Evolutionary conservation across 2,113 vertebrate genomes (phyloP), one percentile per base, ranked within the genome.

Genomic region (Gnathonemus echidnorhynchus): DNA sequence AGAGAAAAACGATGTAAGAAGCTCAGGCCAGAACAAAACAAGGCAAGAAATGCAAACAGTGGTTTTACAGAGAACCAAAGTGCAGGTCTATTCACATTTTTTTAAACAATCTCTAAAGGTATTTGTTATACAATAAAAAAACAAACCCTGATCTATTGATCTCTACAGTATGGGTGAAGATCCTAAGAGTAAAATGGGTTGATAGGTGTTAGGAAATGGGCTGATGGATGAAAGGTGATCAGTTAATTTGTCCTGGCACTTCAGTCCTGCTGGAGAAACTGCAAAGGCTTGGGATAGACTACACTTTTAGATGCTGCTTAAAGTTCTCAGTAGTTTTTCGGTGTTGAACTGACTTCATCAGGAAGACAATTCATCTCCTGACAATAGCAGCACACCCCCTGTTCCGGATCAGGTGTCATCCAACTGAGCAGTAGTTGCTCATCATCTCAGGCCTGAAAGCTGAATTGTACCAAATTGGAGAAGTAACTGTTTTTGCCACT

Each of bases 401-500:
- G 85, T 17, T 87, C n/a, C 9, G 27, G 49, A 24, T 87, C 85
- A 87, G 48, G 48, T 87, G n/a, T 87, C 46, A 87, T 19, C 39
- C 35, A 53, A 35, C 85, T 35, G n/a, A 52, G 27, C 85, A 48
- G 21, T n/a, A 13, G 45, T 3, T 21, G 39, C 10, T 85, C 39
- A 48, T 85, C 83, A 86, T 86, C 9, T 87, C n/a, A 52, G 85
- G 15, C 4, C n/a, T 50, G 24, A 52, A 50, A 87, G 46, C 46
- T 53, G 49, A 87, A 87, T n/a, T 27, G n/a, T n/a, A 53, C 24
- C 85, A 87, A 87, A 52, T 87, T 87, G 85, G 10, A 52, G 85
- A 86, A 86, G 84, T 21, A 27, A 86, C 8, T 52, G 49, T 87
- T 87, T 87, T 52, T 52, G 17, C 35, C 17, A 24, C 15, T 46